phyloP scores from a whole-genome alignment of 2,888 invertebrate genomes.

The Athripsodes cinereus region DNA sequence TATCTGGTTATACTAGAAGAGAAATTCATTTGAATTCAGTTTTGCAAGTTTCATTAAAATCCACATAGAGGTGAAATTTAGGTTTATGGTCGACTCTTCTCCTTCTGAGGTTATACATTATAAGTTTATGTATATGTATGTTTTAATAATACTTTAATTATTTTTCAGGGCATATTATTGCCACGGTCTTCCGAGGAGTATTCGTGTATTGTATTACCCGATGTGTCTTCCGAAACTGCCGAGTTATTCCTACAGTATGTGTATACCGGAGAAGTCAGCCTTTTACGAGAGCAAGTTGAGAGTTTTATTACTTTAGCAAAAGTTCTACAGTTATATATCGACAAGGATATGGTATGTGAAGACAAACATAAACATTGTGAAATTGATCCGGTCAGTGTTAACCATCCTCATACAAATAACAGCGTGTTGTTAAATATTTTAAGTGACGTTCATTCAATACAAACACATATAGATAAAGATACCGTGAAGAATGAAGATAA shows the following conservation, averaged over 20 bases:
- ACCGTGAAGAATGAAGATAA: neutral
- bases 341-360: conserved; percentile 27
- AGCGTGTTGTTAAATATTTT: neutral
- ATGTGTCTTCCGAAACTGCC: conserved; percentile 56
- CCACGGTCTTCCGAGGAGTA: conserved; percentile 47
- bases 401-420: neutral
- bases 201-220: conserved; percentile 53
- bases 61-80: no score
- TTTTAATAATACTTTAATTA: neutral
- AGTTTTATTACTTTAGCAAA: conserved; percentile 55
- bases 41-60: no score
- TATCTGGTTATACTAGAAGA: no score
- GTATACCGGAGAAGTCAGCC: conserved; percentile 59
- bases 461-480: neutral
- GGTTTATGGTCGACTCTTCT: no score
- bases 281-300: conserved; percentile 51
- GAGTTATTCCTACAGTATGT: conserved; percentile 60
- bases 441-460: neutral
- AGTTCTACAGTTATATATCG: conserved; percentile 42
- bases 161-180: conserved; percentile 36
- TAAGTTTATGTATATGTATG: neutral
- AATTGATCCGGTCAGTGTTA: neutral
- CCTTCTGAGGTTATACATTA: no score
- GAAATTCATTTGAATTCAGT: no score
- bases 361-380: conserved; percentile 1